Conservation (phyloP, 2,888 invertebrate species). For the Cataglyphis rosenhaueri region DNA sequence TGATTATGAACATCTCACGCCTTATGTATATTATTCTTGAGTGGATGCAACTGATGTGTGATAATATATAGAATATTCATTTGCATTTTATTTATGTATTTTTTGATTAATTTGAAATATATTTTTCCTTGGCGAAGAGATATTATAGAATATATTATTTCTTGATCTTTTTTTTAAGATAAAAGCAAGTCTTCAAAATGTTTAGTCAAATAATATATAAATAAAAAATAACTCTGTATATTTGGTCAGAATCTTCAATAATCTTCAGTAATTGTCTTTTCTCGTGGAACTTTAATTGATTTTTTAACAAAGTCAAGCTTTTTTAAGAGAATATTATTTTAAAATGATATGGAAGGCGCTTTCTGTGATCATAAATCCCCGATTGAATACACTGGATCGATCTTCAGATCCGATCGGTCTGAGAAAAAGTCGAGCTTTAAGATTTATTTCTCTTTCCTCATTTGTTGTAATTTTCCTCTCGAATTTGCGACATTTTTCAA, state of each 20-base stretch:
- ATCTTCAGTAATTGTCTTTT: background rate
- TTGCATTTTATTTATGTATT: background rate
- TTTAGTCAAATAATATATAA: background rate
- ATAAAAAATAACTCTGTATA: background rate
- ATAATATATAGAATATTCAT: background rate
- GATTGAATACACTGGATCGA: conserved; percentile 11
- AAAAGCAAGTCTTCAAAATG: background rate
- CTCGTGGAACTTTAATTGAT: background rate
- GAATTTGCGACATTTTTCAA: conserved; percentile 4
- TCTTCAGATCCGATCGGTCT: background rate
- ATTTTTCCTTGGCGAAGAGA: background rate
- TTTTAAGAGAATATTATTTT: background rate
- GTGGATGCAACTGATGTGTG: background rate
- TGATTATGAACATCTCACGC: background rate
- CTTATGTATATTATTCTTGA: background rate
- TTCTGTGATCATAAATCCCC: background rate
- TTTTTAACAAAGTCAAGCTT: background rate
- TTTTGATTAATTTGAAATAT: background rate
- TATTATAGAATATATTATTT: background rate
- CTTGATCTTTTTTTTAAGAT: background rate
- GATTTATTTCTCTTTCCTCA: background rate
- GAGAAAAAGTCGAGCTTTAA: conserved; percentile 2
- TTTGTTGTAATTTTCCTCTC: conserved; percentile 6
- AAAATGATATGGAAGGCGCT: background rate
- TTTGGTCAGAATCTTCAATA: background rate